A percentile compares a stretch with the other conserved stretches of the same genome.
These are phyloP conservation scores for Drosophila triauraria DNA, from an alignment of 1,140 invertebrate genomes.

Conservation along the genomic window DNA sequence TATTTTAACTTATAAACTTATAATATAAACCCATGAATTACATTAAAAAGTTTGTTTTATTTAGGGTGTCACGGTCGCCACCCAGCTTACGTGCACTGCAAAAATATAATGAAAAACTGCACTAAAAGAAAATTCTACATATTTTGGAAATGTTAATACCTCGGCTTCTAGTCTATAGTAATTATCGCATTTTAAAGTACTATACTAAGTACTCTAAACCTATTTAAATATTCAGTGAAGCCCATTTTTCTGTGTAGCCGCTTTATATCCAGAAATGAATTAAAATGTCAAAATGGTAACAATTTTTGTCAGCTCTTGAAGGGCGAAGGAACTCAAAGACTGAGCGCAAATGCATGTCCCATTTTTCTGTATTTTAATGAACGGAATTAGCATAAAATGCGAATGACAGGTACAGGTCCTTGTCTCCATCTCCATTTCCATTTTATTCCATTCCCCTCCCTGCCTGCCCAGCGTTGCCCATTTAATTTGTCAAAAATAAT, in stretches of 20 bases:
- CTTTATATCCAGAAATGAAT: constrained; percentile 41
- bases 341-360: constrained; percentile 64
- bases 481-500: constrained; percentile 81
- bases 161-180: too few species aligned
- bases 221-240: too few species aligned
- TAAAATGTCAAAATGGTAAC: constrained; percentile 65
- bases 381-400: constrained; percentile 79
- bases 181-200: neutral
- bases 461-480: constrained; percentile 29
- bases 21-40: neutral
- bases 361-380: constrained; percentile 80
- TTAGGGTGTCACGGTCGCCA: constrained; percentile 1
- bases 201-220: neutral
- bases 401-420: constrained; percentile 59
- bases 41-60: constrained; percentile 5
- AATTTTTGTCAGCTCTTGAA: constrained; percentile 47
- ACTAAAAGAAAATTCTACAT: neutral
- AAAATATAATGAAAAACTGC: neutral
- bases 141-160: neutral
- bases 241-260: neutral
- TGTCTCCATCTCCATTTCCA: constrained; percentile 4
- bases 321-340: constrained; percentile 22
- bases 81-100: neutral
- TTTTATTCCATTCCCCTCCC: neutral
- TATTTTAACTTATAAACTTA: too few species aligned